Conservation (phyloP, 2,797 vertebrate species). For the Gobio occitaniae region DNA sequence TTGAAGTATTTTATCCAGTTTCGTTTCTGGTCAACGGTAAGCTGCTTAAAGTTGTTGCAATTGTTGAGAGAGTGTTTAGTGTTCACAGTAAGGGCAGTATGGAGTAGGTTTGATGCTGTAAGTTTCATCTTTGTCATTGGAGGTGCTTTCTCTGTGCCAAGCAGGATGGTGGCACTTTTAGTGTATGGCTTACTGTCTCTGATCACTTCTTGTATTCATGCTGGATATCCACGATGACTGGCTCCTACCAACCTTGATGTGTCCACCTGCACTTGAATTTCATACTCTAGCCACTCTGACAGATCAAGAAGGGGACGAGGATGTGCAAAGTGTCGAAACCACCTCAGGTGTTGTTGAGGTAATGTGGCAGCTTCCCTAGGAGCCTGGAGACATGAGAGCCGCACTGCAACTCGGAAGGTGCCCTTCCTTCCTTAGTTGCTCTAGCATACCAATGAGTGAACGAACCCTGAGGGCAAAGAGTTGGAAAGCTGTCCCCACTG, state of each 20-base stretch:
- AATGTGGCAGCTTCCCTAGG: neutral
- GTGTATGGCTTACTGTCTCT: fast-evolving
- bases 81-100: neutral
- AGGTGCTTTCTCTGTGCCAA: neutral
- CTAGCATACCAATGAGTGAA: slow-evolving; percentile 14
- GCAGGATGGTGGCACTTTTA: neutral
- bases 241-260: neutral
- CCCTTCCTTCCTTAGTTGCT: neutral
- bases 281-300: slow-evolving; percentile 30
- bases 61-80: no score
- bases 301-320: slow-evolving; percentile 3
- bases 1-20: no score
- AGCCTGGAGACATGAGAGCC: neutral
- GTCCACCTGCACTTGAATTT: slow-evolving; percentile 17
- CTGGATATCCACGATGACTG: neutral
- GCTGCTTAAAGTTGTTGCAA: no score
- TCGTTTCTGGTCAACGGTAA: no score
- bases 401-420: no score
- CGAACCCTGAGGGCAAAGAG: neutral
- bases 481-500: neutral
- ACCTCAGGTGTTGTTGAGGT: neutral
- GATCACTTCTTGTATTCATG: neutral
- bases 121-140: neutral
- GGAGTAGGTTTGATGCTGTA: neutral
- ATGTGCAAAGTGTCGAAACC: neutral